Conservation (phyloP, 2,113 vertebrate species). For the Sinocyclocheilus anophthalmus region DNA sequence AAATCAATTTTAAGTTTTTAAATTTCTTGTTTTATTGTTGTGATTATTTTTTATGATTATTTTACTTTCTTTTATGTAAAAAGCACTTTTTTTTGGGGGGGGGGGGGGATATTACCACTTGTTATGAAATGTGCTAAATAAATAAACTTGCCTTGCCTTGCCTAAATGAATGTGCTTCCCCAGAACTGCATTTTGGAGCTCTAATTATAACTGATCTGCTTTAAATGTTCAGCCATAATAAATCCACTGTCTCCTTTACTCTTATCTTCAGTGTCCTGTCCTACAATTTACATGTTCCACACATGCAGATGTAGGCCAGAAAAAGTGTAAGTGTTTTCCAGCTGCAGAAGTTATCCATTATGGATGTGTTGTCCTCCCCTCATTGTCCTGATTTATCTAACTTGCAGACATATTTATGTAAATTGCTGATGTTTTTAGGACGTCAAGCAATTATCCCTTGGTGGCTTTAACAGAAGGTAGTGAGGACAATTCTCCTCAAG, state of each 20-base stretch:
- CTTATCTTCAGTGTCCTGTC: background rate
- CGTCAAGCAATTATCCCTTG: slow-evolving; percentile 64
- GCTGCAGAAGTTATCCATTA: slow-evolving; percentile 52
- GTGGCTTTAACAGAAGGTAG: slow-evolving; percentile 60
- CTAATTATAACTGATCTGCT: background rate
- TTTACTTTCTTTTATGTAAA: no score
- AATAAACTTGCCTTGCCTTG: no score
- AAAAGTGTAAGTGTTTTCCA: slow-evolving; percentile 16
- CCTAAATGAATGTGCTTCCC: background rate
- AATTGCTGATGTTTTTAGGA: slow-evolving; percentile 63
- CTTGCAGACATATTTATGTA: slow-evolving; percentile 49
- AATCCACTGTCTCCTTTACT: background rate
- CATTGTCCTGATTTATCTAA: slow-evolving; percentile 58
- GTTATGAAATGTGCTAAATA: no score
- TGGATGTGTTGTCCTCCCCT: slow-evolving; percentile 48
- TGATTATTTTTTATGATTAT: no score
- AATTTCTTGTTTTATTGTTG: no score
- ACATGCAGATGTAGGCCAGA: background rate
- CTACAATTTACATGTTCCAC: background rate
- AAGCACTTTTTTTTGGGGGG: no score
- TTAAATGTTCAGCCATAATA: background rate
- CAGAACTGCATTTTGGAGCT: background rate
- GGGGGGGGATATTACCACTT: no score
- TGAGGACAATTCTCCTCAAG: slow-evolving; percentile 14
- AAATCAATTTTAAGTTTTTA: no score